Evolutionary conservation across 1,140 invertebrate genomes (phyloP), one percentile per base, ranked within the genome.

Genomic region (Epicauta chinensis): DNA sequence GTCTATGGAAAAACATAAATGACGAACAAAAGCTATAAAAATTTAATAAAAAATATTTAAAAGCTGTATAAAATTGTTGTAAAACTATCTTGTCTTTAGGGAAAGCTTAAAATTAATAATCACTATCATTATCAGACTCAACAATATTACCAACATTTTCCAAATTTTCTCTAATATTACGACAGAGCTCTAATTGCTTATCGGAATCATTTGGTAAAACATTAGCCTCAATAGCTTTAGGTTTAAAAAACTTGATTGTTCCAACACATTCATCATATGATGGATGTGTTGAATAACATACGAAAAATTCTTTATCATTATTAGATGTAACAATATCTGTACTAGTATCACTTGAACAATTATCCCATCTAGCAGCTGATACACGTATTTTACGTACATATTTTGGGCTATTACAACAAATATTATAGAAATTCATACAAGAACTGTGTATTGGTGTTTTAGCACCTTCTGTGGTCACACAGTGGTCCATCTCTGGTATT

Each of bases 211-310:
- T 17, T 1, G 62, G 66, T 29, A 63, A 55, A 3, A 80, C 79
- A 61, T 77, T 78, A 2, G 78, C 67, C 59, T 73, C 64, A 46
- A 82, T 63, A 17, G 71, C 54, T 16, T 66, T 65, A n/a, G 78
- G 76, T 37, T 74, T 64, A 39, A 82, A 71, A 64, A 79, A 77
- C 38, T 71, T 49, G 16, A 82, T 56, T 58, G 82, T 76, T 30
- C 68, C 68, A 32, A 64, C 64, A 1, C 81, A 60, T 69, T 83
- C 81, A 16, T 71, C 57, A 38, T 74, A 74, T 32, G 82, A 84
- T 15, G 78, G 76, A 61, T 87, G 83, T 10, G 73, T 79, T 1
- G 82, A 76, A 56, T 81, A 84, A 61, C 82, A 86, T 3, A 82
- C 73, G 51, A 75, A 73, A 30, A 70, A 63, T 3, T 16, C 31